Evolutionary conservation across 2,888 invertebrate genomes (phyloP).

Genomic region (Synanthedon myopaeformis): DNA sequence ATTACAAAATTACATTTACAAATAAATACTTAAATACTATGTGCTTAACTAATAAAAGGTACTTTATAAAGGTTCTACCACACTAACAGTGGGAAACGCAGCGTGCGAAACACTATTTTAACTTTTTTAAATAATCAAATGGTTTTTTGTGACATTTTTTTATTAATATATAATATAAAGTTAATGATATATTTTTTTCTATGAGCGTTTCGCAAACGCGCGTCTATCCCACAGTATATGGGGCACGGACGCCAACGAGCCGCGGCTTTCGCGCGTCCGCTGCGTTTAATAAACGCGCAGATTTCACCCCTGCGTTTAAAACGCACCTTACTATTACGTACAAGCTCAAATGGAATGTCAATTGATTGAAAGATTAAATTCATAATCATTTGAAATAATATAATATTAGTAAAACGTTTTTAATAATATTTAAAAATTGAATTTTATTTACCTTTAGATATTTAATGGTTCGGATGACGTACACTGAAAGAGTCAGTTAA

Average conservation of each 20-base stretch:
- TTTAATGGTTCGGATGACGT: too few species aligned
- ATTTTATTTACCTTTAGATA: too few species aligned
- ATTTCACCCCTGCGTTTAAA: not conserved
- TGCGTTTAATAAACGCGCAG: not conserved
- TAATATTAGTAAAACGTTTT: too few species aligned
- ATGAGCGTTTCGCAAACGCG: slow-evolving; percentile 37
- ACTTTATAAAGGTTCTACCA: slow-evolving; percentile 54
- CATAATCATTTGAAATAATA: too few species aligned
- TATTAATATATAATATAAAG: too few species aligned
- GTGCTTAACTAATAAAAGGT: slow-evolving; percentile 55
- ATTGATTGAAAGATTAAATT: not conserved
- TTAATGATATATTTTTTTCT: not conserved
- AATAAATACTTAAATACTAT: slow-evolving; percentile 64
- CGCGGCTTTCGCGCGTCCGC: not conserved
- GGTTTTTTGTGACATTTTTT: too few species aligned
- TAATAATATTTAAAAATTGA: too few species aligned
- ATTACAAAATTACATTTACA: slow-evolving; percentile 51
- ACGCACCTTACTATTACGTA: not conserved
- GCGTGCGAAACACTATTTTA: slow-evolving; percentile 37
- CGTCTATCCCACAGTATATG: slow-evolving; percentile 23
- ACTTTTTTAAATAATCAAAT: not conserved
- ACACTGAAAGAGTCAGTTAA: too few species aligned
- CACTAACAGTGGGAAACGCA: slow-evolving; percentile 41
- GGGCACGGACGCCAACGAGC: slow-evolving; percentile 6
- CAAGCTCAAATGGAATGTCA: not conserved